Evolutionary conservation across 2,797 vertebrate species (phyloP), one percentile per base, ranked within the genome.

Genomic region (Cuculus canorus): DNA sequence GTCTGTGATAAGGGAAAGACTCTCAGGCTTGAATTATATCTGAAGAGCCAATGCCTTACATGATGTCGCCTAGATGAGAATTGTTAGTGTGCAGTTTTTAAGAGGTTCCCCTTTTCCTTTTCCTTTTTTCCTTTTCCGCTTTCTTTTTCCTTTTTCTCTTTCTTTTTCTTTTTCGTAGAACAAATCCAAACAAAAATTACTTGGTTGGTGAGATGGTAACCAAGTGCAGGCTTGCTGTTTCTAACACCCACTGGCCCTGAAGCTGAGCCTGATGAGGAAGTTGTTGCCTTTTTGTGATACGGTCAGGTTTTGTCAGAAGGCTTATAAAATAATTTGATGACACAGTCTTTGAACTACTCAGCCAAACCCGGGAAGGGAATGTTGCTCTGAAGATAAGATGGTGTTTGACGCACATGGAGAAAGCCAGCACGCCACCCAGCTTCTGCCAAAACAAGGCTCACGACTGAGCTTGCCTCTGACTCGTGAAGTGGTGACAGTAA

Each of bases 41-140:
- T 0, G 0, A n/a, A 77, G 65, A 86, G 28, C 37, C 22, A 43
- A 0, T 17, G 59, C 2, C 3, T 59, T 82, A 17, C 2, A 1
- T 68, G 16, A 5, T 53, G 15, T 70, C 86, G 93, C 28, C 45
- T 78, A 64, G 43, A 41, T 64, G 18, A 53, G 48, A 75, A 22
- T 45, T 64, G 8, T 64, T 88, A 27, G 28, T 47, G 25, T 53
- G 18, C 41, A 11, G 7, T 86, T 91, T 88, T 68, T 25, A 61
- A 61, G 68, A 57, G 23, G 3, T 41, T 72, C 50, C 33, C 2
- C 50, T 61, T 65, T 85, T 27, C 43, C 86, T 78, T 64, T 25
- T 45, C 28, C 50, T 33, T 2, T 50, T 61, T 65, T 85, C 27
- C 43, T 86, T 78, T 64, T 25, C 45, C 28, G 43, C n/a, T n/a